Base-by-base conservation (phyloP, 2,888 invertebrate species). In the Eueremaeus valkanovi region DNA sequence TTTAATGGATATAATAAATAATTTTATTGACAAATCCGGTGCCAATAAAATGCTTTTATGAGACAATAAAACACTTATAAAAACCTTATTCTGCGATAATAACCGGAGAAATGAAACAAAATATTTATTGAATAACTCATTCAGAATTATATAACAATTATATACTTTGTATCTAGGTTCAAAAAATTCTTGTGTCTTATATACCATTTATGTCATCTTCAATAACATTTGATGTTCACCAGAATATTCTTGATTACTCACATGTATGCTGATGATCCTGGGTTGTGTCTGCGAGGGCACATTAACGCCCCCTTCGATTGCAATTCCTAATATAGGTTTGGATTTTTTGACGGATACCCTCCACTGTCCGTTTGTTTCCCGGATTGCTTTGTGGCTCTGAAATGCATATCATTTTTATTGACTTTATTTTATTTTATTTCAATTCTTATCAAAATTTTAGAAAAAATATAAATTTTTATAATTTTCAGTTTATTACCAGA, bases 231-330 rank as follows among this genome's bases (percentile, higher is more conserved):
- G n/a, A n/a, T n/a, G n/a, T n/a, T n/a, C n/a, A n/a, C n/a, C n/a
- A n/a, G n/a, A n/a, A n/a, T n/a, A n/a, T n/a, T n/a, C n/a, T n/a
- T n/a, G n/a, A n/a, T n/a, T n/a, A 85, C 90, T 89, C 85, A 95
- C 96, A 85, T 95, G 95, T 83, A 97, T 95, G 85, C 94, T 95
- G 82, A 96, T 95, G 82, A 97, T 95, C 83, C 95, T 88, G 74
- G 96, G 96, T 82, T 95, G 87, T 75, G 93, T 92, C 85, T 96
- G 95, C 83, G 92, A 92, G 9, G 76, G 66, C 66, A 96, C 96
- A 85, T 97, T 95, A 81, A 93, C 92, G 78, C 97, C 97, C 78
- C 97, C 97, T 86, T 96, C 96, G 82, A 97, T 96, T 78, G 95
- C 96, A 82, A 97, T 93, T 80, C 97, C 96, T 81, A 97, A 88